Base-by-base conservation (phyloP, 2,113 vertebrate species). In the Podiceps cristatus region DNA sequence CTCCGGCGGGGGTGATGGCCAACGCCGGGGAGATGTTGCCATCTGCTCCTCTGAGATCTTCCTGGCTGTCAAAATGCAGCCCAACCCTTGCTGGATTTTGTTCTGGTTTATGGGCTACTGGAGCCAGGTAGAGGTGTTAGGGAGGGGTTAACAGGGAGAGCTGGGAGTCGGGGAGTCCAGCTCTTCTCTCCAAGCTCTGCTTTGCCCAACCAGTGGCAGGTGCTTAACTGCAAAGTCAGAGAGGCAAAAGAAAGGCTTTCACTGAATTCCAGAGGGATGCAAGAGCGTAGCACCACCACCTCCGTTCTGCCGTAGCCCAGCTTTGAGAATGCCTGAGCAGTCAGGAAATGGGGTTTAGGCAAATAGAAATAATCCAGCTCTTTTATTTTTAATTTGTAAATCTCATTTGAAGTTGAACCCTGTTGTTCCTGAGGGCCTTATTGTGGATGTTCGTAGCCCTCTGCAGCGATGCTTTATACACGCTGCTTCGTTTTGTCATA, bases 351-450 rank as follows among this genome's bases (percentile, higher is more conserved):
- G 45, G 49, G 37, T 18, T 73, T 40, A 49, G 75, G 68, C 64
- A 81, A 87, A 87, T 14, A 74, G 84, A 55, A 87, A 67, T 25
- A 72, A 85, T n/a, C 77, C 87, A 71, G 45, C 69, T 53, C 79
- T 91, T 81, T 90, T 73, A 44, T 76, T 87, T 90, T 78, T 78
- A 64, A 92, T 92, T 87, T 90, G 77, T 90, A 94, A 95, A 93
- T 81, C 81, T 90, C 64, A 88, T 75, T 72, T 90, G 87, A 89
- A 93, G 69, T 73, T 68, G 77, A 93, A 75, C 86, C 80, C 76
- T 90, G 60, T 44, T 40, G 9, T 49, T 96, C 92, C 93, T 5
- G 5, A 60, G 89, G 87, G 90, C 69, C 66, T 53, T 31, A 74
- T 7, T 81, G 92, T 60, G 87, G 87, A n/a, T 75, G 84, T 63